Evolutionary conservation across 64 coral and sea anemone species (phyloP).

Genomic region (Porites lutea): DNA sequence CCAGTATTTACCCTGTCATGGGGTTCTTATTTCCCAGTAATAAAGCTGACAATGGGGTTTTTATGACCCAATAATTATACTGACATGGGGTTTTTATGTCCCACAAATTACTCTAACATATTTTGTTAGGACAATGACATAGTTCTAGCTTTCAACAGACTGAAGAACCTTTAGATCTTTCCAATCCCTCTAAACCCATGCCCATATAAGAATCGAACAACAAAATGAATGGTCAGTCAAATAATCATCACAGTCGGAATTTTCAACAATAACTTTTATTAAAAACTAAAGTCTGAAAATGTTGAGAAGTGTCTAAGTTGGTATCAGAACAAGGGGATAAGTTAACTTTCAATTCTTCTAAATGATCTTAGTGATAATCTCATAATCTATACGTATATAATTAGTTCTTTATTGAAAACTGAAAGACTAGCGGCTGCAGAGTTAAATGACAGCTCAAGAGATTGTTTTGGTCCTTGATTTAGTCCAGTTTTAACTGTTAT

Average conservation of each 20-base stretch:
- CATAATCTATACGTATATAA: background rate
- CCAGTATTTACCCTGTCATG: background rate
- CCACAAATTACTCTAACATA: background rate
- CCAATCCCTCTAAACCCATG: background rate
- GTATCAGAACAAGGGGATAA: background rate
- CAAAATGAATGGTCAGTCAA: background rate
- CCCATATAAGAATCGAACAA: background rate
- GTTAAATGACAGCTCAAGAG: background rate
- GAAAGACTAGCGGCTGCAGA: background rate
- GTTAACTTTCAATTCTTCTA: background rate
- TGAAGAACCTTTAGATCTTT: background rate
- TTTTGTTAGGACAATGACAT: background rate
- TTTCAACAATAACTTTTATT: background rate
- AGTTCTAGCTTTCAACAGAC: background rate
- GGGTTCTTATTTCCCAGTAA: background rate
- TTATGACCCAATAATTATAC: background rate
- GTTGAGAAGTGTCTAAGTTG: background rate
- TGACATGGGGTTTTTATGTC: background rate
- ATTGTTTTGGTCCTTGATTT: background rate
- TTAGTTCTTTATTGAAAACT: background rate
- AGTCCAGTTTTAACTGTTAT: background rate
- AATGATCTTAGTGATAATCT: conserved; percentile 10
- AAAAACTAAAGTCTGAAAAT: background rate
- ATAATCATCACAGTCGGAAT: background rate
- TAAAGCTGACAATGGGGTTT: background rate